These are phyloP conservation scores for Tiliacea citrago DNA, from an alignment of 2,888 invertebrate species.

Conservation along the genomic window DNA sequence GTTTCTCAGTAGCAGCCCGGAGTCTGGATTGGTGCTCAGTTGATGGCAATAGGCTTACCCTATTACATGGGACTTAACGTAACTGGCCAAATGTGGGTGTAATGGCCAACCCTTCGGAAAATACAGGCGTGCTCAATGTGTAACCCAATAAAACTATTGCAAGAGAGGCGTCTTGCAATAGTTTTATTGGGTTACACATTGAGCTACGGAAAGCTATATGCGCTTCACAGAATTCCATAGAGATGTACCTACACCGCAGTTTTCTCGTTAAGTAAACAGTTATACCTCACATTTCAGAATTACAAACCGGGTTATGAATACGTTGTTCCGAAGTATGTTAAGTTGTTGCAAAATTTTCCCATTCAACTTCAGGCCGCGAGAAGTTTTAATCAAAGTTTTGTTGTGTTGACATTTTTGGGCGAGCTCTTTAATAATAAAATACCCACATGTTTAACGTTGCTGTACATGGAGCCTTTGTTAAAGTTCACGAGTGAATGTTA, in stretches of 20 bases:
- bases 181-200: too few relatives aligned
- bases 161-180: too few relatives aligned
- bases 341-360: constrained; percentile 57
- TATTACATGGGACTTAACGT: too few relatives aligned
- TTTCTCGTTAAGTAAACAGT: constrained; percentile 52
- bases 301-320: constrained; percentile 55
- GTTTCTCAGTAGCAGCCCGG: too few relatives aligned
- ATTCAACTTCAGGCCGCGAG: constrained; percentile 52
- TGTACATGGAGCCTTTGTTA: constrained; percentile 25
- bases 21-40: too few relatives aligned
- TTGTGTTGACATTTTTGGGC: constrained; percentile 62
- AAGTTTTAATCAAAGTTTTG: constrained; percentile 66
- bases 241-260: not conserved
- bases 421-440: constrained; percentile 55
- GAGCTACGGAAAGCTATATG: not conserved
- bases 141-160: not conserved
- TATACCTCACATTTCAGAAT: constrained; percentile 35
- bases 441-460: constrained; percentile 47
- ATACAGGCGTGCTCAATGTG: too few relatives aligned
- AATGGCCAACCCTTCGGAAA: too few relatives aligned
- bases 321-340: constrained; percentile 54
- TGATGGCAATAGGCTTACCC: too few relatives aligned
- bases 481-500: constrained; percentile 36
- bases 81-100: too few relatives aligned
- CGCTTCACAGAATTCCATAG: not conserved